These are phyloP conservation scores for Chrysopa pallens DNA, from an alignment of 1,140 invertebrate genomes.

Conservation along the genomic window DNA sequence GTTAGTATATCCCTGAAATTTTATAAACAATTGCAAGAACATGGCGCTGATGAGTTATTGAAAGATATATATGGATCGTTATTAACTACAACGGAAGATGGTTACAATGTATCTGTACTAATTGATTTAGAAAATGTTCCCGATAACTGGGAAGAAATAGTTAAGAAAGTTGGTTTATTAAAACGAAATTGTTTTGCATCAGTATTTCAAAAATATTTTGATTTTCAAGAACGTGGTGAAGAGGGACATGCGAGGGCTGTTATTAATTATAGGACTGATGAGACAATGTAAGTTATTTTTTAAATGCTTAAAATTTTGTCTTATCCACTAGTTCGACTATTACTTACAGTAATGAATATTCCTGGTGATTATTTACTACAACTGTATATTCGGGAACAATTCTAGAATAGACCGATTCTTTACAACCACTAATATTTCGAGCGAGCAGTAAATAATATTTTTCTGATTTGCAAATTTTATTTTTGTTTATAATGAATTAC, in stretches of 20 bases:
- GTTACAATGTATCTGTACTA: conserved; percentile 88
- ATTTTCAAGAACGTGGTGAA: conserved; percentile 85
- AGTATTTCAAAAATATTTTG: conserved; percentile 99
- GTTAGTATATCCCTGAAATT: conserved; percentile 97
- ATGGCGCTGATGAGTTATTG: conserved; percentile 92
- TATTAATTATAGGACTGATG: conserved; percentile 97
- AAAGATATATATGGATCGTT: conserved; percentile 79
- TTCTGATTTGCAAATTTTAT: too few species aligned
- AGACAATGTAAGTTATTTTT: conserved; percentile 74
- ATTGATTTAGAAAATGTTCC: conserved; percentile 89
- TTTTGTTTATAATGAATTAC: too few species aligned
- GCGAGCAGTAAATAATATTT: too few species aligned
- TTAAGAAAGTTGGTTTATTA: conserved; percentile 84
- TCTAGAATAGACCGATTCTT: too few species aligned
- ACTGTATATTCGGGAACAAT: too few species aligned
- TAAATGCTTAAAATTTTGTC: too few species aligned
- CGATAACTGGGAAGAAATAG: conserved; percentile 67
- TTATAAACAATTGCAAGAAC: conserved; percentile 94
- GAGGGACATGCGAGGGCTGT: conserved; percentile 87
- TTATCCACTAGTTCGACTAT: too few species aligned
- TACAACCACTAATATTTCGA: too few species aligned
- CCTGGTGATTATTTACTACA: too few species aligned
- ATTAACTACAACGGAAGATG: conserved; percentile 66
- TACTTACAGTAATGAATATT: too few species aligned
- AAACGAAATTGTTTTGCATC: conserved; percentile 99